Base-by-base conservation (phyloP, 2,113 vertebrate species). In the Hylia prasina region DNA sequence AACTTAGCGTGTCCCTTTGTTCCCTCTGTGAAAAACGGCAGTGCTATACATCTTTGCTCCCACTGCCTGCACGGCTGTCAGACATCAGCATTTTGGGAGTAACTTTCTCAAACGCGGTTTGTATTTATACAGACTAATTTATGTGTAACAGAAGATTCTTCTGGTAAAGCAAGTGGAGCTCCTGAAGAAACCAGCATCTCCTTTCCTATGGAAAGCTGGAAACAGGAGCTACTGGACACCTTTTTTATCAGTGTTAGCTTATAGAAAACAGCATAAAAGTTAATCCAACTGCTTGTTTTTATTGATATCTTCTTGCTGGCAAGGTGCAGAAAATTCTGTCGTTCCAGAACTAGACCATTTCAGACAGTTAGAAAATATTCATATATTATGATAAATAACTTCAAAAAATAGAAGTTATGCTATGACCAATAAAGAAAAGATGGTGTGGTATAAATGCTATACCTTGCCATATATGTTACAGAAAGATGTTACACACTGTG, bases 91-190 rank as follows among this genome's bases (percentile, higher is more conserved):
- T 60, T 90, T 90, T 33, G 82, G 85, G 82, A 90, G 76, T 27
- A 56, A 78, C 82, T 75, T 91, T 95, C 64, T 86, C 68, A 75
- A 94, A 75, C 0, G 0, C 0, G 2, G 40, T 83, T 93, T 9
- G 0, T 94, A 64, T 96, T 96, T 96, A 71, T 79, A 70, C 48
- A 87, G 82, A 75, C 64, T 84, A 87, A 96, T 96, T 95, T 94
- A 92, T 96, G 90, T 95, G 86, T 44, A 76, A 64, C 72, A 71
- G 64, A 88, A 61, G 72, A 75, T 57, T 91, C 82, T 75, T 73
- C 71, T 9, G 57, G 47, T 27, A 90, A 86, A 68, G 82, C 72
- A 88, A 94, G 40, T 10, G 57, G 71, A 89, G 33, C 25, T 90
- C 47, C 81, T 93, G 76, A 75, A 76, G n/a, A 78, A 94, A 71